Base-by-base conservation (phyloP, 2,113 vertebrate species). In the Phocoena sinus region DNA sequence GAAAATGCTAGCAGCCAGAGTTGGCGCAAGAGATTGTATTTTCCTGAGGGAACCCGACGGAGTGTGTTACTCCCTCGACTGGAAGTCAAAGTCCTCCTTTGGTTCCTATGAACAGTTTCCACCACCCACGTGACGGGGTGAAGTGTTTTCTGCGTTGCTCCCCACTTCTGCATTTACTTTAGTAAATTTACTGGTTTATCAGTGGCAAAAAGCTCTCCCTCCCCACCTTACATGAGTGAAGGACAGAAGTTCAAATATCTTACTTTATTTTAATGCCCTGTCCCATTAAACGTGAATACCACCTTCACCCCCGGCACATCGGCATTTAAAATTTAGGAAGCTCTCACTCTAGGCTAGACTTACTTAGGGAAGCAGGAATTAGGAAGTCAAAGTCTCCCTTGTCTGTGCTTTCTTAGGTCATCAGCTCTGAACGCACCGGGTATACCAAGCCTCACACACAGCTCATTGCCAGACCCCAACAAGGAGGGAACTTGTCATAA, bases 51-150 rank as follows among this genome's bases (percentile, higher is more conserved):
- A 94, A 96, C n/a, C 71, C 77, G 33, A 92, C 3, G 47, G 20
- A 58, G 50, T 74, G 23, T 50, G 44, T 85, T 89, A 73, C 68
- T 68, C 89, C 56, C 74, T 36, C 28, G 36, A 47, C 33, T 93
- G 36, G 44, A 80, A 97, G 63, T 76, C 65, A 89, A 92, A 90
- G 74, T 60, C 44, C 36, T 47, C 36, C 68, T 97, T 89, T 77
- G 36, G 68, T 79, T 94, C 88, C 74, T 76, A 21, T 18, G 63
- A 89, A 85, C 28, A 70, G 12, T 65, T 95, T 83, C 68, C 28
- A 91, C 65, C 58, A 93, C 56, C 33, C 28, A 33, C 47, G 25
- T 14, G 71, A 47, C 17, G 36, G 13, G 26, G 23, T 47, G 9
- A 74, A 67, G 63, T 76, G 53, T 41, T 67, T 73, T 67, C 28